Evolutionary conservation across 2,888 invertebrate species (phyloP).

Genomic region (Pilophorus perplexus): DNA sequence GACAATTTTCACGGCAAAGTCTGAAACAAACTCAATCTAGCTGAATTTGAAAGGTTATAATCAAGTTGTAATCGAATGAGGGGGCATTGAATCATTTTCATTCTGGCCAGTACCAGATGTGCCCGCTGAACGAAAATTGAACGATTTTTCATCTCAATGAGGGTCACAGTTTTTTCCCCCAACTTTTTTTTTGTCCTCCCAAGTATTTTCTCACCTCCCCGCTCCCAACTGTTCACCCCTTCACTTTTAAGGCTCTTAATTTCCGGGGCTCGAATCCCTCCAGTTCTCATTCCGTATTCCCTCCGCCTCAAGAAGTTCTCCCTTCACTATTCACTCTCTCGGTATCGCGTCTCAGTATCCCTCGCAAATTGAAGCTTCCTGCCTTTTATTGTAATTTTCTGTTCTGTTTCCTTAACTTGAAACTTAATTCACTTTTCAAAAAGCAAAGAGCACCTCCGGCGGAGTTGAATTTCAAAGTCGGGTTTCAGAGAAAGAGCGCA

Average conservation of each 20-base stretch:
- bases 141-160: no score
- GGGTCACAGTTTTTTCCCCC: no score
- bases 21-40: no score
- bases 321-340: conserved; percentile 9
- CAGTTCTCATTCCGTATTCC: conserved; percentile 33
- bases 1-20: no score
- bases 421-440: conserved; percentile 25
- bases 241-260: conserved; percentile 38
- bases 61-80: no score
- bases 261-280: conserved; percentile 32
- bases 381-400: conserved; percentile 37
- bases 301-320: conserved; percentile 27
- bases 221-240: conserved; percentile 17
- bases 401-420: conserved; percentile 27
- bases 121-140: no score
- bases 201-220: no score
- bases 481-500: background rate
- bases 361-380: conserved; percentile 36
- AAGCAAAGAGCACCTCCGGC: background rate
- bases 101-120: no score
- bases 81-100: no score
- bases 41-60: no score
- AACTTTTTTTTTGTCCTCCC: no score
- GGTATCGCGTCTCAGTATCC: conserved; percentile 18
- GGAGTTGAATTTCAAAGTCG: background rate